Conservation (phyloP, 2,797 vertebrate species). For the Borostomias antarcticus region DNA sequence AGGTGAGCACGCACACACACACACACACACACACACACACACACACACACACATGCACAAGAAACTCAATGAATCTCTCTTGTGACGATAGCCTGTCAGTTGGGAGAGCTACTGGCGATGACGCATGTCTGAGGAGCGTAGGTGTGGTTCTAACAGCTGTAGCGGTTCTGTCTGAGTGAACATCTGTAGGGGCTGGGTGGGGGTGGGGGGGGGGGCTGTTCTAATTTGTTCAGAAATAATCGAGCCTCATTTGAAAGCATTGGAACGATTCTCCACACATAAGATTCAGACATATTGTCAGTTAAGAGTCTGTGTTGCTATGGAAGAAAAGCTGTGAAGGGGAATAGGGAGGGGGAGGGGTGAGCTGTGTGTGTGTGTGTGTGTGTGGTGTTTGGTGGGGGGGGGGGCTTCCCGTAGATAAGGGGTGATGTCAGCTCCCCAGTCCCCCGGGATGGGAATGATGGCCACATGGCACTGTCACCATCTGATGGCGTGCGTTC, state of each 20-base stretch:
- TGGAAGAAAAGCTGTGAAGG: too few relatives aligned
- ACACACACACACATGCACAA: too few relatives aligned
- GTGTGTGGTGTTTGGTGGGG: conserved; percentile 1
- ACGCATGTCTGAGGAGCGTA: not conserved
- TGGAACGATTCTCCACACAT: too few relatives aligned
- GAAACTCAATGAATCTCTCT: not conserved
- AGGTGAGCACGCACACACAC: conserved; percentile 73
- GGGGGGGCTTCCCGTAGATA: conserved; percentile 50
- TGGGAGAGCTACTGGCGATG: not conserved
- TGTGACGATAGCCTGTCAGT: not conserved
- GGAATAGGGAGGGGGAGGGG: too few relatives aligned
- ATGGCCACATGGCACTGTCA: conserved; percentile 75
- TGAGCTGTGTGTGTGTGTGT: conserved; percentile 1
- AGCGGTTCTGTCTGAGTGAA: conserved; percentile 1
- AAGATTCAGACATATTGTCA: too few relatives aligned
- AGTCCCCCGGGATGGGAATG: conserved; percentile 55
- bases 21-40: not conserved
- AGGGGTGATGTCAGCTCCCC: conserved; percentile 57
- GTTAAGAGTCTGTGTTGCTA: too few relatives aligned
- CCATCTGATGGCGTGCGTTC: conserved; percentile 36
- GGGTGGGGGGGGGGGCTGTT: not conserved
- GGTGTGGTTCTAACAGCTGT: not conserved
- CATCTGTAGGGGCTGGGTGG: not conserved
- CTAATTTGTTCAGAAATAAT: too few relatives aligned
- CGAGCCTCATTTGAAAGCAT: too few relatives aligned